Evolutionary conservation across 2,113 vertebrate species (phyloP), one percentile per base, ranked within the genome.

Genomic region (Psephotus haematonotus): DNA sequence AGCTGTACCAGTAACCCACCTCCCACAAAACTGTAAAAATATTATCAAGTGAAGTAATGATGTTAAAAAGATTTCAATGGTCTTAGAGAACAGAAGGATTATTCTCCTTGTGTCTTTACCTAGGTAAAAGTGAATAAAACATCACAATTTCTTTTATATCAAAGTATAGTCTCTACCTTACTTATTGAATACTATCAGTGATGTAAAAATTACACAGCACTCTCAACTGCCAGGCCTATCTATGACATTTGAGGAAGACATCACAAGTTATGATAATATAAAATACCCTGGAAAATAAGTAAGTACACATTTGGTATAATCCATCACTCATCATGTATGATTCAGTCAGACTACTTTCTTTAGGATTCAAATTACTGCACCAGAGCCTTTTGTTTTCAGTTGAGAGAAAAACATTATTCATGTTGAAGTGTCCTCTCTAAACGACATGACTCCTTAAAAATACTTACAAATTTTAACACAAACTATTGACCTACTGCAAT

Each of bases 151-250:
- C 24, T 74, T 86, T 86, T n/a, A 77, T 17, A 63, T 4, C 2
- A 0, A 46, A 64, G 3, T 27, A 49, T 0, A 59, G 17, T 43
- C 35, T 74, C 15, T 28, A 37, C 7, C 22, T 57, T 23, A 59
- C 7, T 67, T 46, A 72, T 0, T 28, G 17, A 76, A 57, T 52
- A 41, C 5, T 33, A 52, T 19, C 23, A 33, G 33, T 23, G 2
- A 75, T 2, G 24, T 8, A 49, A 88, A 88, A 72, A 85, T 29
- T 52, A 76, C 50, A 74, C 44, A 63, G 37, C 23, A 60, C 55
- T 43, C 80, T 78, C 47, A 55, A 67, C 6, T 91, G 46, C 14
- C 53, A 92, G 69, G 2, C 23, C 24, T 55, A 47, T 7, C 27
- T 39, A n/a, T 0, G 1, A 83, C 69, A 94, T 39, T 19, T 0